Evolutionary conservation across 2,797 vertebrate genomes (phyloP), one percentile per base, ranked within the genome.

Genomic region (Cyclopterus lumpus): DNA sequence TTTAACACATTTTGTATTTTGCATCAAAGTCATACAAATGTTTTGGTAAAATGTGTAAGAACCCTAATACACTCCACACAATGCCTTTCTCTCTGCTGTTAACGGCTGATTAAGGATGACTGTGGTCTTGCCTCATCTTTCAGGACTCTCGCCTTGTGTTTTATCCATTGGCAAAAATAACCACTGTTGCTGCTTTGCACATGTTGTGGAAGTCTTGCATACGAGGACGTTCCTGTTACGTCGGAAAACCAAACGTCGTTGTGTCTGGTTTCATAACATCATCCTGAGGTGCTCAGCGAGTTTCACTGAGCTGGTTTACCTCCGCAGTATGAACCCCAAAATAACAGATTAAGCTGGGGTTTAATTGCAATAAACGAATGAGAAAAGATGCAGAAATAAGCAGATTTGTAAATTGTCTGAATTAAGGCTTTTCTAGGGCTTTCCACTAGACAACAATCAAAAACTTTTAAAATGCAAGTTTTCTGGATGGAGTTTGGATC

Each of bases 101-200:
- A 16, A 46, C 40, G 15, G 59, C 24, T 30, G 72, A 75, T 64
- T 62, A 40, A 60, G 60, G 62, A 79, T 82, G 73, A 63, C 78
- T 72, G 64, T 5, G 34, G 42, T 67, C 63, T 82, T 81, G 51
- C 82, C 79, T 86, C 77, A 83, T 67, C n/a, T 79, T 40, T 14
- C 26, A 40, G 55, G 53, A 54, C 32, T 57, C 28, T 58, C 2
- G 44, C 28, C 36, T 67, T 49, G 32, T 75, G 48, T 49, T 49
- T 49, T n/a, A 49, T 48, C 20, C 46, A n/a, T 49, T 9, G 46
- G 20, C 20, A 4, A 22, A n/a, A 9, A 49, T 49, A 49, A 49
- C 10, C 10, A 49, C 48, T 22, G 2, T 4, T 14, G 51, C 51
- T 54, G 51, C 51, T 54, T 54, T 8, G 6, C 24, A 26, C 22